phyloP scores from a whole-genome alignment of 2,888 invertebrate species.

The Apoda limacodes region DNA sequence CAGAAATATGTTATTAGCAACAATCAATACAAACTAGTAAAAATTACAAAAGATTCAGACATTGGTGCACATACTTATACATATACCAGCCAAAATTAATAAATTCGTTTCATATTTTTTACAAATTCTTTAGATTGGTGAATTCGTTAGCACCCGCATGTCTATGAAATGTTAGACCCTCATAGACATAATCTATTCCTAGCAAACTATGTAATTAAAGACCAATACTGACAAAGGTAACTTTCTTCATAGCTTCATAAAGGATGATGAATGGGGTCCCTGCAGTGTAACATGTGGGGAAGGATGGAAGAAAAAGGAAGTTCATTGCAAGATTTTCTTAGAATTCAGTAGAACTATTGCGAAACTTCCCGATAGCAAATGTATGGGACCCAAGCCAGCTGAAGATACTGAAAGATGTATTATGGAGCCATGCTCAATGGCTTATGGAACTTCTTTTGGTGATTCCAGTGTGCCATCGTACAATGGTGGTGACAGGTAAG shows the following conservation, averaged over 20 bases:
- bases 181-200: too few species aligned
- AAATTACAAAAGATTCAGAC: slow-evolving; percentile 31
- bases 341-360: slow-evolving; percentile 92
- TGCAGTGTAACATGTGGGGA: slow-evolving; percentile 94
- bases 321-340: slow-evolving; percentile 94
- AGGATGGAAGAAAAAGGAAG: slow-evolving; percentile 86
- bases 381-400: slow-evolving; percentile 85
- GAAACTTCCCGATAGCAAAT: slow-evolving; percentile 88
- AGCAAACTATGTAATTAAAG: too few species aligned
- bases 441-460: slow-evolving; percentile 66
- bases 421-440: slow-evolving; percentile 80
- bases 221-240: too few species aligned
- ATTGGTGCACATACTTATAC: slow-evolving; percentile 67
- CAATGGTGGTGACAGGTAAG: slow-evolving; percentile 50
- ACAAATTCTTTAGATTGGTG: too few species aligned
- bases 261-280: slow-evolving; percentile 88
- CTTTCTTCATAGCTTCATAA: slow-evolving; percentile 79
- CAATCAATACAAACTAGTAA: too few species aligned
- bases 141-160: slow-evolving; percentile 55
- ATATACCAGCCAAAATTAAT: slow-evolving; percentile 62
- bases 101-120: slow-evolving; percentile 23
- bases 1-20: too few species aligned
- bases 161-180: too few species aligned
- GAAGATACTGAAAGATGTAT: slow-evolving; percentile 86
- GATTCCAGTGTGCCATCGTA: slow-evolving; percentile 56